These are phyloP conservation scores for Rostratula benghalensis DNA, from an alignment of 2,113 vertebrate genomes.

Conservation along the genomic window DNA sequence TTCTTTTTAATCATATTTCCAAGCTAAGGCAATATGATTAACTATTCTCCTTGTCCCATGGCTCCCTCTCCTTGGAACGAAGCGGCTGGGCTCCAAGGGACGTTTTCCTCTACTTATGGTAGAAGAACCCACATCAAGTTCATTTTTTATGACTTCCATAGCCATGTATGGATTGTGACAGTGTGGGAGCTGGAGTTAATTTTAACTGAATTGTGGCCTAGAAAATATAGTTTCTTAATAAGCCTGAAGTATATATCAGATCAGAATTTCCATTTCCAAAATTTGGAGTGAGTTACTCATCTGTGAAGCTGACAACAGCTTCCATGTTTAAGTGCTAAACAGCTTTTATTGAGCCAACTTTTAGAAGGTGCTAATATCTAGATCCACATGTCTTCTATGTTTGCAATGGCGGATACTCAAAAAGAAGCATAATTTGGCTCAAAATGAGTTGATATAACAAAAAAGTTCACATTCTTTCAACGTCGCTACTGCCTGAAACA, in stretches of 20 bases:
- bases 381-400: conserved; percentile 63
- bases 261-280: conserved; percentile 62
- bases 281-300: conserved; percentile 61
- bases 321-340: conserved; percentile 69
- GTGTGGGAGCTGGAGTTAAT: conserved; percentile 21
- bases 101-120: background rate
- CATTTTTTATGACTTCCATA: conserved; percentile 21
- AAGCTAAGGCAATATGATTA: background rate
- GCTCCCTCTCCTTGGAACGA: background rate
- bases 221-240: conserved; percentile 47
- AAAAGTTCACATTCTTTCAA: conserved; percentile 64
- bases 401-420: conserved; percentile 62
- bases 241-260: conserved; percentile 51
- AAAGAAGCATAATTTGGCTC: conserved; percentile 61
- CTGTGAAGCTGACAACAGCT: conserved; percentile 69
- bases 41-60: background rate
- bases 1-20: conserved; percentile 14
- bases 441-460: conserved; percentile 48
- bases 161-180: conserved; percentile 6
- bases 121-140: conserved; percentile 11
- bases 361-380: conserved; percentile 69
- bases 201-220: conserved; percentile 43
- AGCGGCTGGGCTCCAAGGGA: background rate
- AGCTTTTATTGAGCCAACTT: conserved; percentile 71
- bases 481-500: conserved; percentile 71